Evolutionary conservation across 2,113 vertebrate genomes (phyloP).

Genomic region (Psephotus haematonotus): DNA sequence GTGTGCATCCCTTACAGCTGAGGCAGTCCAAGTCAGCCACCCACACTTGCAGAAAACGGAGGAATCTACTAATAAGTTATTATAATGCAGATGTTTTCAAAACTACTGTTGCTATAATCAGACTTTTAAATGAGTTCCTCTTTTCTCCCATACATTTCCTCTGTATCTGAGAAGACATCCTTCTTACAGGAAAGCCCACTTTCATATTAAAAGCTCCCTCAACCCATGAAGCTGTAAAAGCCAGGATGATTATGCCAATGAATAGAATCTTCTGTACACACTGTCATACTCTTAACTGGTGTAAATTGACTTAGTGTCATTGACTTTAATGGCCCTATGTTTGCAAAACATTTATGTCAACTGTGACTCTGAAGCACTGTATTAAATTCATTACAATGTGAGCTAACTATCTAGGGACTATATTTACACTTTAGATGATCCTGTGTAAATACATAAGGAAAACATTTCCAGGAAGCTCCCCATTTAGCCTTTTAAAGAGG

Average conservation of each 20-base stretch:
- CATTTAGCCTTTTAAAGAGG: background rate
- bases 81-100: background rate
- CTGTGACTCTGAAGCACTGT: background rate
- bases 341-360: constrained; percentile 31
- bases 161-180: background rate
- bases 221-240: background rate
- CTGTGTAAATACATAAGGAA: background rate
- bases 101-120: background rate
- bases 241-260: background rate
- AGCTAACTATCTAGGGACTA: background rate
- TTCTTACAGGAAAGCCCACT: background rate
- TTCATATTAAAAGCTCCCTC: background rate
- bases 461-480: constrained; percentile 40
- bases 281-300: background rate
- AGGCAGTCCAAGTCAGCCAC: background rate
- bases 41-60: background rate
- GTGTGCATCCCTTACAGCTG: background rate
- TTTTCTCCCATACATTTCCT: background rate
- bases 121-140: background rate
- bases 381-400: constrained; percentile 1
- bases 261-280: background rate
- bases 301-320: background rate
- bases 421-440: constrained; percentile 13
- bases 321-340: background rate
- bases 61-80: background rate